A percentile compares a stretch with the other conserved stretches of the same genome.
Evolutionary conservation across 30 jellyfish, hydroid and myxozoan genomes (phyloP).

Genomic region (Turritopsis rubra): DNA sequence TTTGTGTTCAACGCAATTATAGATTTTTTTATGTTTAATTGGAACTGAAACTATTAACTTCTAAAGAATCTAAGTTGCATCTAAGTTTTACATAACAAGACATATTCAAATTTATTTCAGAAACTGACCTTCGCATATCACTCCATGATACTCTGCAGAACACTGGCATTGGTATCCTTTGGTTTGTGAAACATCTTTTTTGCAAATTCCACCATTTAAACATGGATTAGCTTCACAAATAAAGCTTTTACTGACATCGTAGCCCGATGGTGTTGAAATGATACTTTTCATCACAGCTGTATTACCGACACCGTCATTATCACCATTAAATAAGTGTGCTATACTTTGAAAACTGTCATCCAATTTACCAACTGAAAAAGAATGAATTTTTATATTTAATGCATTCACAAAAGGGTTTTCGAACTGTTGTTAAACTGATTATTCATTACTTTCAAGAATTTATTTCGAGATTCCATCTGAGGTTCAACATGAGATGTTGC

Average conservation of each 20-base stretch:
- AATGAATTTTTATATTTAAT: too few relatives aligned
- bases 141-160: conserved; percentile 59
- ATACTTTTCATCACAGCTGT: conserved; percentile 40
- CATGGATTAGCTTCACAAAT: conserved; percentile 81
- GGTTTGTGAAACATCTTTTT: conserved; percentile 52
- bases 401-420: too few relatives aligned
- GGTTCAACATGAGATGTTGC: too few relatives aligned
- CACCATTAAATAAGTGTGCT: conserved; percentile 31
- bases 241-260: not conserved
- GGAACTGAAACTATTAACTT: too few relatives aligned
- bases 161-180: conserved; percentile 79
- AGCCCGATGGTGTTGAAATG: conserved; percentile 47
- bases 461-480: too few relatives aligned
- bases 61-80: too few relatives aligned
- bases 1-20: too few relatives aligned
- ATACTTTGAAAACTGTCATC: conserved; percentile 26
- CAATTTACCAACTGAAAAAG: not conserved
- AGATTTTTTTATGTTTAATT: too few relatives aligned
- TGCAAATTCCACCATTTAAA: conserved; percentile 68
- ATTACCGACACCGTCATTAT: not conserved
- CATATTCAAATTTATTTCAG: not conserved
- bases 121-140: conserved; percentile 89
- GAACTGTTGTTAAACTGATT: too few relatives aligned
- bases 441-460: not conserved
- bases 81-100: too few relatives aligned